Evolutionary conservation across 2,888 invertebrate species (phyloP), one percentile per base, ranked within the genome.

Genomic region (Drosophila rellima): DNA sequence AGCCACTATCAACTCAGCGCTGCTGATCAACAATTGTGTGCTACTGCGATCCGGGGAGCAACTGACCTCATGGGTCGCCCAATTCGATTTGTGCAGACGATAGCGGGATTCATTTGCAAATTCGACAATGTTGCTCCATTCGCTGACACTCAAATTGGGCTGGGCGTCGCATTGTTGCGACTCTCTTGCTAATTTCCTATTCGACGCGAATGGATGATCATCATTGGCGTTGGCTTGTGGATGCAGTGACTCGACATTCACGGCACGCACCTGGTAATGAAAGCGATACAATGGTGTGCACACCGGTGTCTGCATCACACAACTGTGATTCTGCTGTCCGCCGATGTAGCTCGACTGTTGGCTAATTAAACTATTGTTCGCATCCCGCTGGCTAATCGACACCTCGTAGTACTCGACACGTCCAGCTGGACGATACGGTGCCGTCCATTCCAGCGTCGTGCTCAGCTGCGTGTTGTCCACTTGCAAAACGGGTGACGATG

Each of bases 401-500:
- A 95, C 92, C 91, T 95, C 94, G 83, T 95, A 95, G 47, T 91
- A 92, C 71, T 94, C 94, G 0, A 95, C 88, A 17, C 93, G 93
- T 2, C 95, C 95, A 8, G 94, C 94, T 20, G 93, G 92, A 44
- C 88, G 86, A 17, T 80, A 72, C 5, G 95, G 95, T 44, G 88
- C 89, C 3, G 91, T 84, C 95, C 95, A 95, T 35, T 86, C 59
- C 39, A 85, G 61, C 3, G 88, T 75, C 0, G 78, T 72, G 40
- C 67, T 83, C 45, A 70, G 70, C 37, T 77, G 69, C 26, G 71
- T 76, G 63, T 70, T 63, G 48, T 73, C 55, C 15, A 70, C 18
- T 39, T 47, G 29, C n/a, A 48, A n/a, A 11, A 11, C 51, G 0
- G 91, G 91, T 7, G 60, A 61, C 3, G 91, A 89, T 0, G 92